Base-by-base conservation (phyloP, 2,888 invertebrate species). In the Petrolisthes manimaculis region DNA sequence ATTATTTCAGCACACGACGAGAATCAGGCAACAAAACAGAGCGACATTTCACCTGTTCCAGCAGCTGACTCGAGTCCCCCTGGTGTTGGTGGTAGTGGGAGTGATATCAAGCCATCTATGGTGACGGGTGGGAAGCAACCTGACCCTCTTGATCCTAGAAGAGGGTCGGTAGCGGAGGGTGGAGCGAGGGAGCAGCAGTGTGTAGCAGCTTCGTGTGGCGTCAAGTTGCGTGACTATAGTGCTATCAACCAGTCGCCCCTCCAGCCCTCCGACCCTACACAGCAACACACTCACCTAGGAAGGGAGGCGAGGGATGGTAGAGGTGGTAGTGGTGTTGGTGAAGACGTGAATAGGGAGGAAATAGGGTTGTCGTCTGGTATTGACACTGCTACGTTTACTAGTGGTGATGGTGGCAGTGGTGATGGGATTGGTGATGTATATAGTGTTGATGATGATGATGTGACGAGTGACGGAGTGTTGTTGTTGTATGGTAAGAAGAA, bases 111-210 rank as follows among this genome's bases (percentile, higher is more conserved):
- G 24, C 21, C 84, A 75, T 88, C 84, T 88, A 77, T 56, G 77
- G 78, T 54, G 67, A 84, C 54, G 75, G 77, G 74, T 24, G 69
- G 88, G 75, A 81, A 84, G 88, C 74, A 88, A 88, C 84, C 77
- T 84, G 88, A 88, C 75, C 75, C 88, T 14, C 54, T 79, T 88
- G 84, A 88, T 88, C 84, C 67, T 84, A 21, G 54, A 54, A 83
- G 84, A 88, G 80, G 75, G 67, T 79, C 51, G 71, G 80, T 51
- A 83, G 88, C n/a, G 61, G 78, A 87, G 83, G 84, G 67, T 54
- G 86, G 82, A 77, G 71, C 75, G 83, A 83, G 86, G 71, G 37
- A 51, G 79, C 61, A 75, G 12, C 86, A 87, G 86, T 87, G 71
- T 81, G 24, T 51, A 53, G 69, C 78, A 14, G 86, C 55, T 78